phyloP scores from a whole-genome alignment of 2,888 invertebrate genomes.

The Craniophora ligustri region DNA sequence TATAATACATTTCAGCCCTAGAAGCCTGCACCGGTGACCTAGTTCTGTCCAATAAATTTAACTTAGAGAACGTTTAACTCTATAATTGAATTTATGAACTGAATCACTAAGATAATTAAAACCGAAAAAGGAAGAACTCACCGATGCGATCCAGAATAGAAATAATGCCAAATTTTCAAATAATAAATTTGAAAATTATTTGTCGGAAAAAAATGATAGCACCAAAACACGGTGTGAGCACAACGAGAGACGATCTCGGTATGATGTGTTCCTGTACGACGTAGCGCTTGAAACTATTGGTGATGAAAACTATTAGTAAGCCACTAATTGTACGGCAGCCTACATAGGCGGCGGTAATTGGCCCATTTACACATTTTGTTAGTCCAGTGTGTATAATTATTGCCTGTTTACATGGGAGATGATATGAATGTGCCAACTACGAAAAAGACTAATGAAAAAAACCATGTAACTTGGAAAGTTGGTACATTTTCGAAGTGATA shows the following conservation, averaged over 20 bases:
- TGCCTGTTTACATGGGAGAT: constrained; percentile 79
- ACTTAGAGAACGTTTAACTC: constrained; percentile 61
- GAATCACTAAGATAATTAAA: constrained; percentile 35
- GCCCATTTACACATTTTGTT: constrained; percentile 88
- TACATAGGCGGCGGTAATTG: constrained; percentile 87
- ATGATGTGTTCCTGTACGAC: constrained; percentile 74
- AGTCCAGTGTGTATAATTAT: constrained; percentile 85
- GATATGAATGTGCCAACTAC: constrained; percentile 77
- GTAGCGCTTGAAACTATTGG: constrained; percentile 78
- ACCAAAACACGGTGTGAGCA: constrained; percentile 68
- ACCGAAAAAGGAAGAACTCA: constrained; percentile 39
- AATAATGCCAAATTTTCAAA: constrained; percentile 4
- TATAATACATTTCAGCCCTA: constrained; percentile 66
- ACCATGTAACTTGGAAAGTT: constrained; percentile 56
- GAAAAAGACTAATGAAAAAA: constrained; percentile 69
- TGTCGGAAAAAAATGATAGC: constrained; percentile 31
- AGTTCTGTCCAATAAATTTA: constrained; percentile 72
- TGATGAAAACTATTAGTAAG: constrained; percentile 87
- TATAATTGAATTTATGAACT: constrained; percentile 59
- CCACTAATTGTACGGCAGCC: constrained; percentile 86
- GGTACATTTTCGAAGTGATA: constrained; percentile 59
- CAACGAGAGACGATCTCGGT: constrained; percentile 77
- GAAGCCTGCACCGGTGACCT: constrained; percentile 71
- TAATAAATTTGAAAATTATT: constrained; percentile 1
- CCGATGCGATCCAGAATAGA: constrained; percentile 29